These are phyloP conservation scores for Papilio dardanus DNA, from an alignment of 1,140 invertebrate genomes.

Conservation along the genomic window DNA sequence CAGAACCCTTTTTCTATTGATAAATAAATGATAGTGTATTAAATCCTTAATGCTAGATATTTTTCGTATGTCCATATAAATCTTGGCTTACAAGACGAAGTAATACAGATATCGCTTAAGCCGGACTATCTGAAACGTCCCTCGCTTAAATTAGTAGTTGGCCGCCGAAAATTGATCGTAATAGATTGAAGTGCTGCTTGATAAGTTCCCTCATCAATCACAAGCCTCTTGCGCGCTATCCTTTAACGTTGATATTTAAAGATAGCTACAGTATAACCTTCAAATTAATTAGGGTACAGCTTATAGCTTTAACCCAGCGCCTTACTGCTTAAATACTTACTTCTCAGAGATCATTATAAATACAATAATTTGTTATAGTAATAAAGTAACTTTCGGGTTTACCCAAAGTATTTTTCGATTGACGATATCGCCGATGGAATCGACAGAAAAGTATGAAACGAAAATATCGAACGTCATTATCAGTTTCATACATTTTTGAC, in stretches of 20 bases:
- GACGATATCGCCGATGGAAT: too few relatives aligned
- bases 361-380: too few relatives aligned
- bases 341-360: too few relatives aligned
- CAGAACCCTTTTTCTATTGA: not conserved
- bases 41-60: not conserved
- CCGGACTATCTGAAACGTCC: conserved; percentile 31
- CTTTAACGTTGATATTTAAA: conserved; percentile 13
- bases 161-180: conserved; percentile 44
- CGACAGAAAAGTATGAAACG: too few relatives aligned
- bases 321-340: too few relatives aligned
- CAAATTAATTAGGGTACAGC: conserved; percentile 9
- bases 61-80: not conserved
- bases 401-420: too few relatives aligned
- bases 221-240: conserved; percentile 38
- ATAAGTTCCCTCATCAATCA: conserved; percentile 49
- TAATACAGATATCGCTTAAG: conserved; percentile 27
- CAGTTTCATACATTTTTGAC: too few relatives aligned
- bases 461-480: too few relatives aligned
- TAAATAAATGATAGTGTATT: not conserved
- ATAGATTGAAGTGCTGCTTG: conserved; percentile 42
- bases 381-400: too few relatives aligned
- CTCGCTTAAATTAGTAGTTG: conserved; percentile 35
- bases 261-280: conserved; percentile 20
- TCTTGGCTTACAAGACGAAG: conserved; percentile 23
- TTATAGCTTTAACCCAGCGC: too few relatives aligned